phyloP scores from a whole-genome alignment of 2,113 vertebrate genomes.

The Brachionichthys hirsutus region DNA sequence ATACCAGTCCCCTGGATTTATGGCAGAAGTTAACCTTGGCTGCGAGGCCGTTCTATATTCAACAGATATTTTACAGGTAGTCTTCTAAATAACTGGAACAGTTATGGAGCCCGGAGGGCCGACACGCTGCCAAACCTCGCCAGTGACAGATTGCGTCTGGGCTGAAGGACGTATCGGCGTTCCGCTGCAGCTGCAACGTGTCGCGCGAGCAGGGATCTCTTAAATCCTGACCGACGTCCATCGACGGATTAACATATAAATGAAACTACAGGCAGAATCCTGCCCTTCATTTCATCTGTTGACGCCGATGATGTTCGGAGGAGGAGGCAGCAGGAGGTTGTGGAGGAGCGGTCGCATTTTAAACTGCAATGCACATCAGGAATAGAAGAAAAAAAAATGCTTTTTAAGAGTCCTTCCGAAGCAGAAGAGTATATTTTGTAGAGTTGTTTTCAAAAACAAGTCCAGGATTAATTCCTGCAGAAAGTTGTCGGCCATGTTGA shows the following conservation, averaged over 20 bases:
- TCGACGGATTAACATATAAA: conserved; percentile 74
- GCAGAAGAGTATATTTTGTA: not conserved
- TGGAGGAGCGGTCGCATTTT: too few relatives aligned
- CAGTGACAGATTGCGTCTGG: conserved; percentile 47
- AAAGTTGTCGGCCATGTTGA: too few relatives aligned
- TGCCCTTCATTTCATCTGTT: conserved; percentile 53
- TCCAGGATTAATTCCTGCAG: too few relatives aligned
- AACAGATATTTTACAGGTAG: conserved; percentile 48
- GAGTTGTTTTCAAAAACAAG: not conserved
- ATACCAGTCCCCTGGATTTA: conserved; percentile 52
- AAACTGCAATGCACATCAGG: not conserved
- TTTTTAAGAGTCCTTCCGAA: not conserved
- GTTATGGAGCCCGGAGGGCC: conserved; percentile 38
- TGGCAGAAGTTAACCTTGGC: conserved; percentile 34
- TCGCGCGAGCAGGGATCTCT: conserved; percentile 52
- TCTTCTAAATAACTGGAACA: conserved; percentile 45
- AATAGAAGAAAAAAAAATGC: not conserved
- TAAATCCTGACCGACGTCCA: conserved; percentile 50
- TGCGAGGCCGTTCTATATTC: conserved; percentile 39
- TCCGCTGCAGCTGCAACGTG: conserved; percentile 43
- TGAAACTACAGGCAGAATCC: conserved; percentile 55
- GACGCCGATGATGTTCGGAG: conserved; percentile 32
- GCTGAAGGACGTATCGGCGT: conserved; percentile 42
- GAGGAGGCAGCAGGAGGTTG: conserved; percentile 3
- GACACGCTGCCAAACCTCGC: conserved; percentile 28